Base-by-base conservation (phyloP, 2,888 invertebrate species). In the Mesopsocus fuscifrons region DNA sequence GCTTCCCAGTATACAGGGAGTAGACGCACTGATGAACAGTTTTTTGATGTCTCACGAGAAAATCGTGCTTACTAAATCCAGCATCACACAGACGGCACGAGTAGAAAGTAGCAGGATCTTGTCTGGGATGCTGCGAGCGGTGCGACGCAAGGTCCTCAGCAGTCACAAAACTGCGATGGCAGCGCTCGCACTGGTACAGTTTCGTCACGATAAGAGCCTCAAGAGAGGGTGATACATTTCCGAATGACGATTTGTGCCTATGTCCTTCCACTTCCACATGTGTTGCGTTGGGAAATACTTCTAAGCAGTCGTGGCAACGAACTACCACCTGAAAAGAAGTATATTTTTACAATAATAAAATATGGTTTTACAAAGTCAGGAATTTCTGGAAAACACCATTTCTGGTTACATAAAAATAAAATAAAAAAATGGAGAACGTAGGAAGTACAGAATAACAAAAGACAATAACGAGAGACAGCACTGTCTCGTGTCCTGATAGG, bases 251-350 rank as follows among this genome's bases (percentile, higher is more conserved):
- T 3, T 33, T 4, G 38, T 38, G 21, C 6, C 18, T 8, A 18
- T 38, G 38, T 9, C 21, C 21, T 38, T 38, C 38, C 6, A 38
- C n/a, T 9, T 38, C 17, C 38, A 38, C 20, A 21, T 38, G 18
- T 6, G 17, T 13, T 6, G 15, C n/a, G 11, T 38, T 38, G n/a
- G 38, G 38, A 21, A 38, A 38, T 17, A 38, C 20, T 11, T 38
- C 38, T 9, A 18, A 13, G 18, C 38, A 38, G 21, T 18, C 38
- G 13, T 6, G 3, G 11, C 38, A 38, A 3, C 20, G 6, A 5
- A 38, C n/a, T 6, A 17, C 17, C 15, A 20, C 20, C 26, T 26
- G 26, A 11, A 26, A 26, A 26, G n/a, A n/a, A n/a, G n/a, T n/a
- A n/a, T n/a, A n/a, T n/a, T n/a, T n/a, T n/a, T n/a, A n/a, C n/a